Evolutionary conservation across 2,888 invertebrate genomes (phyloP), one percentile per base, ranked within the genome.

Genomic region (Stictocephala bisonia): DNA sequence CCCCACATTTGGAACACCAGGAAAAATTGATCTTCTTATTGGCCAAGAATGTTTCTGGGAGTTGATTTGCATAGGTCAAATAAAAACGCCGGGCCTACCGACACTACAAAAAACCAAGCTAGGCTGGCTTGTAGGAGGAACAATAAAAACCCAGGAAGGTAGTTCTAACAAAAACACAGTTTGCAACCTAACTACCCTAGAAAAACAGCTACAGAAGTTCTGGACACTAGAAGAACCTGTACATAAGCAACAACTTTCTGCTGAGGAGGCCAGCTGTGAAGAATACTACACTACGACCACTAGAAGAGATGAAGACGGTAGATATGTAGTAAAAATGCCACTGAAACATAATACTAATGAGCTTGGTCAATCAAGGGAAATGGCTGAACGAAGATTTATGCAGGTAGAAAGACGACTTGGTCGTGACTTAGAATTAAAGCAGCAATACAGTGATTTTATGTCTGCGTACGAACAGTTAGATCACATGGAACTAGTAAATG

Each of bases 61-160:
- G 1, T 13, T 66, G 1, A 2, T 66, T 3, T 66, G 66, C 13
- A 48, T 48, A 6, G 66, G 66, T 7, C 41, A 66, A 44, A 3
- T 66, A 7, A 66, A 44, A 29, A 15, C 44, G 15, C 26, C 20
- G 1, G 66, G 66, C 1, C 3, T 48, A 1, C 48, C 66, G n/a
- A 48, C 29, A 41, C 7, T 66, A 1, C 66, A 66, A 15, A 66
- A 66, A 44, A 66, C 41, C 0, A 48, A 40, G 22, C n/a, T 64
- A n/a, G 66, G 66, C 2, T 66, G 66, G 66, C 15, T 66, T 2
- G 27, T 66, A 24, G 66, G 44, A 7, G 66, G 66, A 7, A 66
- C 4, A 41, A n/a, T 48, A 1, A 18, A 44, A 9, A 15, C 26
- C 27, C 2, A 26, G 3, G n/a, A 15, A 1, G 15, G n/a, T 26